Conservation (phyloP, 2,797 vertebrate species). For the Bucorvus abyssinicus region DNA sequence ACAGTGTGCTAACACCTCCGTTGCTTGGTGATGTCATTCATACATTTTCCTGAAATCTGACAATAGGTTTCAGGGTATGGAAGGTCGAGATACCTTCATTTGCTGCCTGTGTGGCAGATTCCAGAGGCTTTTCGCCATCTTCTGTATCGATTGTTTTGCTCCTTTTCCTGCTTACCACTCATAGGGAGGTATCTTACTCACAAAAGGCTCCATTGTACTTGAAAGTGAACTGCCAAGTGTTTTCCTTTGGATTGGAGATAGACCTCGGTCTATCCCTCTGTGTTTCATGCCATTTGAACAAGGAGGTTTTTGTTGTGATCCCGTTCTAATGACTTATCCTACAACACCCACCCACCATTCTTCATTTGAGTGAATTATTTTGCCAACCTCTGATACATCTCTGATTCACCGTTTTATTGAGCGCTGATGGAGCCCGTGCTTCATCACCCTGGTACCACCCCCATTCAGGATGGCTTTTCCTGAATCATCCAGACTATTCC, state of each 20-base stretch:
- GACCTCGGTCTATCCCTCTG: background rate
- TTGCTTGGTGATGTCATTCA: background rate
- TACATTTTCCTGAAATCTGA: background rate
- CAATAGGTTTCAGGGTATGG: background rate
- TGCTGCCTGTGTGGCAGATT: background rate
- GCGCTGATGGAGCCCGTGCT: background rate
- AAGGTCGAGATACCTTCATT: background rate
- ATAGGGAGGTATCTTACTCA: background rate
- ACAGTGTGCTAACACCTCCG: background rate
- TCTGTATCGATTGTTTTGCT: background rate
- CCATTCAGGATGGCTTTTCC: background rate
- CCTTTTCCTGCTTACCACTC: background rate
- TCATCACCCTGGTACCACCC: background rate
- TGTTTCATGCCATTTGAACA: background rate
- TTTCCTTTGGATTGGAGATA: background rate
- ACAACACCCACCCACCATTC: background rate
- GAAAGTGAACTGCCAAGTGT: background rate
- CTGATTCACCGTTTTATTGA: constrained; percentile 19
- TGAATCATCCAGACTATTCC: background rate
- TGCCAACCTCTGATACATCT: background rate
- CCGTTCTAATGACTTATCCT: background rate
- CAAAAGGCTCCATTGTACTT: background rate
- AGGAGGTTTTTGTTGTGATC: background rate
- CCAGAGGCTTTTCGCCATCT: background rate
- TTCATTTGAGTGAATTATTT: background rate